Evolutionary conservation across 2,113 vertebrate genomes (phyloP).

Genomic region (Eretmochelys imbricata): DNA sequence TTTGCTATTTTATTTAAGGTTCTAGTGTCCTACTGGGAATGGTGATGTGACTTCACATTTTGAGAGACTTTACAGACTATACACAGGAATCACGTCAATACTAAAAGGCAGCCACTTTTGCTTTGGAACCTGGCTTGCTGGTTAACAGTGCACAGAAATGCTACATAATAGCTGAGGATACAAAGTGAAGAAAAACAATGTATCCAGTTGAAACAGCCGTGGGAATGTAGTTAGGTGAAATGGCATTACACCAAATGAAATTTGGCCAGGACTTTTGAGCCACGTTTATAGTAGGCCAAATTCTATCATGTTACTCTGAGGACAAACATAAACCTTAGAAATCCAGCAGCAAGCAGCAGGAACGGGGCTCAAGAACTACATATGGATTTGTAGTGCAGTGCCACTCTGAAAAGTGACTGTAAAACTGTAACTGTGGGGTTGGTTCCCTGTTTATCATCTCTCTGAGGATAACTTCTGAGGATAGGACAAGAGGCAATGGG

Average conservation of each 20-base stretch:
- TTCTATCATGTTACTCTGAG: conserved; percentile 10
- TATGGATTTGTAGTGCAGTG: conserved; percentile 33
- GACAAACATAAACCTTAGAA: conserved; percentile 33
- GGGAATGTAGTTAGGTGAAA: neutral
- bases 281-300: neutral
- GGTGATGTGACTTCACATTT: conserved; percentile 44
- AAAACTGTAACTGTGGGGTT: conserved; percentile 46
- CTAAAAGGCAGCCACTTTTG: conserved; percentile 41
- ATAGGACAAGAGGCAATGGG: too few relatives aligned
- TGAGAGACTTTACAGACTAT: neutral
- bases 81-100: neutral
- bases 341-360: conserved; percentile 25
- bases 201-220: neutral
- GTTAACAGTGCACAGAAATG: conserved; percentile 31
- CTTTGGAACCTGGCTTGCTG: conserved; percentile 17
- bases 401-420: conserved; percentile 28
- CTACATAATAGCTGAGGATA: neutral
- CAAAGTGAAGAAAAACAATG: rapidly evolving
- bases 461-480: neutral
- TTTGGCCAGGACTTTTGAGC: neutral
- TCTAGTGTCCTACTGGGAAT: conserved; percentile 41
- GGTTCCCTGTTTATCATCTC: conserved; percentile 55
- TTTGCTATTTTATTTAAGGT: conserved; percentile 43
- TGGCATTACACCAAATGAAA: neutral
- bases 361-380: conserved; percentile 27